These are phyloP conservation scores for Drosophila repletoides DNA, from an alignment of 1,140 invertebrate species.

Conservation along the genomic window DNA sequence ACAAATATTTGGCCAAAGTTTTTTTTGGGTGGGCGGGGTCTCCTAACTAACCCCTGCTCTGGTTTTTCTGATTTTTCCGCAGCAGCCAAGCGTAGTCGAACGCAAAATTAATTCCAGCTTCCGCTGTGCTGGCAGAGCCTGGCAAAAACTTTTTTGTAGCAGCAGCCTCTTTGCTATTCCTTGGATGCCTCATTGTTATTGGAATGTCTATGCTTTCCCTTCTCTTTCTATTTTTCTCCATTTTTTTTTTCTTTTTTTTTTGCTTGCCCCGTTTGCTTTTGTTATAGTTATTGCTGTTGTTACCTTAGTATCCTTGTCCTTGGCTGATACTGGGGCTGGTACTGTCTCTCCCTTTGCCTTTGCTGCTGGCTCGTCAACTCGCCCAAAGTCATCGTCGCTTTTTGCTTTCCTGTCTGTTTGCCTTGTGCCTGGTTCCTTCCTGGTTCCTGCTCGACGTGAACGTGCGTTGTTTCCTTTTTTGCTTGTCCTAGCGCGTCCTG, in stretches of 20 bases:
- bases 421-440: constrained; percentile 67
- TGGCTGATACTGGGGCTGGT: constrained; percentile 20
- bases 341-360: neutral
- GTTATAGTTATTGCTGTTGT: constrained; percentile 65
- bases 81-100: constrained; percentile 25
- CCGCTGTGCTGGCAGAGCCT: constrained; percentile 18
- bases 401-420: constrained; percentile 69
- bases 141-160: constrained; percentile 39
- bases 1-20: constrained; percentile 41
- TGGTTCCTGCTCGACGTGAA: constrained; percentile 72
- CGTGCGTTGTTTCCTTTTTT: constrained; percentile 66
- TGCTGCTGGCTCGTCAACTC: constrained; percentile 26
- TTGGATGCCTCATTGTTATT: constrained; percentile 62
- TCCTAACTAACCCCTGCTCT: neutral
- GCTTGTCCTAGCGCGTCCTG: constrained; percentile 41
- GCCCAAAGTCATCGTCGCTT: constrained; percentile 25
- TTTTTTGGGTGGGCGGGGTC: neutral
- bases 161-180: constrained; percentile 26
- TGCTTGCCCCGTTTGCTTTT: constrained; percentile 40
- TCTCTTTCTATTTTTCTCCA: constrained; percentile 5
- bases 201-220: constrained; percentile 50
- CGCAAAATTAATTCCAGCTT: constrained; percentile 48
- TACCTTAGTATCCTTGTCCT: constrained; percentile 70
- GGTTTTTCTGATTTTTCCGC: neutral
- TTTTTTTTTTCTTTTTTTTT: neutral